Base-by-base conservation (phyloP, 1,140 invertebrate species). In the Lepidurus apus region DNA sequence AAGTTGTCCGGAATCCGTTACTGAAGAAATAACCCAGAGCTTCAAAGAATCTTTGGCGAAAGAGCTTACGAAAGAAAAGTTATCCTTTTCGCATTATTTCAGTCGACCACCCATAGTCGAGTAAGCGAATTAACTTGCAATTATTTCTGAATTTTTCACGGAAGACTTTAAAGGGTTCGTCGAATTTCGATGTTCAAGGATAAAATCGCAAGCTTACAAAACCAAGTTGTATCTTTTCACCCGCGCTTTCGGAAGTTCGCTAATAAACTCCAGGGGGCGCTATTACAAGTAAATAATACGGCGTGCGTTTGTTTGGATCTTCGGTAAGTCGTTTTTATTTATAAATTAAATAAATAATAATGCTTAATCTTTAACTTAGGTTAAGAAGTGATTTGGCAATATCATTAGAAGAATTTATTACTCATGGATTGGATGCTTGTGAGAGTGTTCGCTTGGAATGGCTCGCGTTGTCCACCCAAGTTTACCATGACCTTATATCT, bases 211-310 rank as follows among this genome's bases (percentile, higher is more conserved):
- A 13, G 21, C 13, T n/a, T 65, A 8, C 6, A 65, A 65, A 13
- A 65, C 9, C 9, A 65, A 21, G 17, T 65, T 9, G 6, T 65
- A 13, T 65, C 17, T 17, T 65, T 65, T 17, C 53, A 65, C 53
- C 53, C 53, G 53, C 53, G 53, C 53, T 65, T 65, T 65, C 53
- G 13, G 3, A 65, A 65, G 53, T 65, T 65, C n/a, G 53, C 13
- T 65, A 65, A 65, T 65, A 65, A 65, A 17, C 13, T 65, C 17
- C 53, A 65, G 8, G 53, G 17, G 21, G 53, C 53, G 53, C 53
- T 65, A 7, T 21, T 65, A 7, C 17, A 9, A 65, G 53, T 65
- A 65, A 65, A 65, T 21, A 65, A 9, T 65, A 1, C 9, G 5
- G 13, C 53, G 53, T 65, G 53, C 21, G 21, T 65, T 13, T 65